Percentiles rank a stretch among this genome's conserved stretches.
phyloP scores from a whole-genome alignment of 2,113 vertebrate species.

The Brienomyrus longianalis region DNA sequence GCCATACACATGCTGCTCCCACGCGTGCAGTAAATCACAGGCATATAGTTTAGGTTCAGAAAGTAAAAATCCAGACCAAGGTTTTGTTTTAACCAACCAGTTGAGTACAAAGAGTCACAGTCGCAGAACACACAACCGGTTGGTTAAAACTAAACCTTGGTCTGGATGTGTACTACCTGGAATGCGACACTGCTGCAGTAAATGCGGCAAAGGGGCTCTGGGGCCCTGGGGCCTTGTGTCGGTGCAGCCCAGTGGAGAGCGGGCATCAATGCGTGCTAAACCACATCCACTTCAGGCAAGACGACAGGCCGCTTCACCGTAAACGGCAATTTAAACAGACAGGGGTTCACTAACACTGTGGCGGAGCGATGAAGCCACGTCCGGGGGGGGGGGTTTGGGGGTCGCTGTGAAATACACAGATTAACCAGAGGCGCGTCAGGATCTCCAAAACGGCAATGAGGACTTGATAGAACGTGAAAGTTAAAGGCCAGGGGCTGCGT shows the following conservation, averaged over 20 bases:
- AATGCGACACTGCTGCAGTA: not conserved
- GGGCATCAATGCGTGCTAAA: conserved; percentile 11
- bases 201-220: not conserved
- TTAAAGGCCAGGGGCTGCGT: not conserved
- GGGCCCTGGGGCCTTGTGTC: not conserved
- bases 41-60: not conserved
- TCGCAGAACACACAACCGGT: not conserved
- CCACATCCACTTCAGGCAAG: not conserved
- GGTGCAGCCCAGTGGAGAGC: not conserved
- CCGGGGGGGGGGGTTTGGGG: not conserved
- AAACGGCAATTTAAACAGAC: conserved; percentile 13
- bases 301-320: not conserved
- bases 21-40: not conserved
- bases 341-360: not conserved
- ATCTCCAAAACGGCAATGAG: not conserved
- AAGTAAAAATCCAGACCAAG: not conserved
- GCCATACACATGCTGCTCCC: not conserved
- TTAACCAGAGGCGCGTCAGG: not conserved
- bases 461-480: not conserved
- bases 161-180: not conserved
- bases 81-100: not conserved
- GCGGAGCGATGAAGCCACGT: not conserved
- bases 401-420: not conserved
- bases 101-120: not conserved
- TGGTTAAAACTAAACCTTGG: not conserved